phyloP scores from a whole-genome alignment of 2,797 vertebrate genomes.

The Sitta carolinensis region DNA sequence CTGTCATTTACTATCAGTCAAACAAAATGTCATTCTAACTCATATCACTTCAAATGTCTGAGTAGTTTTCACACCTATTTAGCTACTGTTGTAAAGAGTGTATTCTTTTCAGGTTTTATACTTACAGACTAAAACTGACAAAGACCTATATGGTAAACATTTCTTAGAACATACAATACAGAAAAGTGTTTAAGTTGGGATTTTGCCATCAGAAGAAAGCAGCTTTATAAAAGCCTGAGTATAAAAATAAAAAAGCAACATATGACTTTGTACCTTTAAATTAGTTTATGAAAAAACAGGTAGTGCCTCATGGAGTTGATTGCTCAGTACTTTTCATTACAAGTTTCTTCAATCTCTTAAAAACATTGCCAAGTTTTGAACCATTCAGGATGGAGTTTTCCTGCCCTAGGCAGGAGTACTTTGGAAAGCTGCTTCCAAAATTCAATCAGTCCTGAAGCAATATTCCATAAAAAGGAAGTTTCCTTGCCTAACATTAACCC shows the following conservation, averaged over 20 bases:
- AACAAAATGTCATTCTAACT: slow-evolving; percentile 61
- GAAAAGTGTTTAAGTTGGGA: background rate
- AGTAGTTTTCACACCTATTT: slow-evolving; percentile 42
- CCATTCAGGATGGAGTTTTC: background rate
- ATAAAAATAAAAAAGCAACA: background rate
- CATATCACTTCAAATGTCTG: slow-evolving; percentile 13
- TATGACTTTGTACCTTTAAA: background rate
- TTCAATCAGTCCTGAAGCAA: background rate
- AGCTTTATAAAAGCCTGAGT: background rate
- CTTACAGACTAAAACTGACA: background rate
- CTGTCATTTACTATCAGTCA: slow-evolving; percentile 56
- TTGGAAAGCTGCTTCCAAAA: slow-evolving; percentile 17
- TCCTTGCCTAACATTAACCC: background rate
- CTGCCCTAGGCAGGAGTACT: background rate
- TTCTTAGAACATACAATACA: background rate
- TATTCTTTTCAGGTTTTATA: background rate
- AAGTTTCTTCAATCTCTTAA: slow-evolving; percentile 7
- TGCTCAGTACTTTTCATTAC: background rate
- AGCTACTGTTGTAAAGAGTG: background rate
- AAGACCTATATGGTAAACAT: background rate
- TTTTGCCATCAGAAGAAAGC: background rate
- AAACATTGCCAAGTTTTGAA: slow-evolving; percentile 23
- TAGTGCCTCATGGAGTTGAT: background rate
- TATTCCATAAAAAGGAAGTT: background rate
- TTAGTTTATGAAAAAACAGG: background rate